A percentile compares a stretch with the other conserved stretches of the same genome.
phyloP scores from a whole-genome alignment of 1,140 invertebrate species.

The Drosophila virilis region DNA sequence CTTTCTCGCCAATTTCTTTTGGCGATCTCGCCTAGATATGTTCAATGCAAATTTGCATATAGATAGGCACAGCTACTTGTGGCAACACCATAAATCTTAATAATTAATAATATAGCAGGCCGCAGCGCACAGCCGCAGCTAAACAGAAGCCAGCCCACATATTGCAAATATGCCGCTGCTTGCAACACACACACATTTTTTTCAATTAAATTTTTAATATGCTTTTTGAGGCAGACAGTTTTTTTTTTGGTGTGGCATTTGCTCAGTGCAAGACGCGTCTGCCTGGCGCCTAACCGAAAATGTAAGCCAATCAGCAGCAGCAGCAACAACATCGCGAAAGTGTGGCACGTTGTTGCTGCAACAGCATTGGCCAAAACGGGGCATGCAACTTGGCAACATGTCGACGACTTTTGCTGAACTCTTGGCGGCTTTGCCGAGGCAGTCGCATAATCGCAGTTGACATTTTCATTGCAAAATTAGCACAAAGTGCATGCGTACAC shows the following conservation, averaged over 20 bases:
- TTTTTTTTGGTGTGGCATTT: constrained; percentile 1
- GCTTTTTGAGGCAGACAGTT: constrained; percentile 37
- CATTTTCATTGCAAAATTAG: constrained; percentile 75
- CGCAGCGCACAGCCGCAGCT: constrained; percentile 14
- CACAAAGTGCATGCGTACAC: constrained; percentile 66
- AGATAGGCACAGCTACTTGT: constrained; percentile 44
- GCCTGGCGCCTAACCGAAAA: constrained; percentile 67
- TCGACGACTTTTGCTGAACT: constrained; percentile 17
- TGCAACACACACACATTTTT: constrained; percentile 30
- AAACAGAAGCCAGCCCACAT: constrained; percentile 29
- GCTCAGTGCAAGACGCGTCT: constrained; percentile 48
- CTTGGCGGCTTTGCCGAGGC: constrained; percentile 7
- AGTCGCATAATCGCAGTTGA: constrained; percentile 67
- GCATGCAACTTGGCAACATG: constrained; percentile 40
- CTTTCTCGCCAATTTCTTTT: constrained; percentile 8
- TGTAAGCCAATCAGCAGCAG: constrained; percentile 61
- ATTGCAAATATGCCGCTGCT: constrained; percentile 30
- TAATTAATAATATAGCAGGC: constrained; percentile 66
- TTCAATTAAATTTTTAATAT: constrained; percentile 75
- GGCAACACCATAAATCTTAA: constrained; percentile 64
- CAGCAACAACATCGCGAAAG: constrained; percentile 1
- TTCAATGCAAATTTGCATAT: constrained; percentile 59
- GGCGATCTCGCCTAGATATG: constrained; percentile 17
- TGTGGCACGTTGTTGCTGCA: constrained; percentile 13
- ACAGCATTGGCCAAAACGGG: constrained; percentile 49